Evolutionary conservation across 2,797 vertebrate species (phyloP).

Genomic region (Phoxinus dragarum): DNA sequence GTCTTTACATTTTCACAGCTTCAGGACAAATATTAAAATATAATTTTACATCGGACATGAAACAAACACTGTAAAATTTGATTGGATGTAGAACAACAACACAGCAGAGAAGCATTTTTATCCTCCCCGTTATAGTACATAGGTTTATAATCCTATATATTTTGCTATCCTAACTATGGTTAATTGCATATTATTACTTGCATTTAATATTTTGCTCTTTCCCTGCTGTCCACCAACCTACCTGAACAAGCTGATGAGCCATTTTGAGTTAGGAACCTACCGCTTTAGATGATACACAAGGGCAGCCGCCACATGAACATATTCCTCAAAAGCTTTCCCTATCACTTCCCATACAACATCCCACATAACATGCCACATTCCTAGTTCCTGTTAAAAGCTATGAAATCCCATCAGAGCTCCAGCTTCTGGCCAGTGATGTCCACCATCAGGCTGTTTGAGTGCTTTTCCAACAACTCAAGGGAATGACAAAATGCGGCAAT

Average conservation of each 20-base stretch:
- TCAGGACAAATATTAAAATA: neutral
- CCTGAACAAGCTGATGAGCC: neutral
- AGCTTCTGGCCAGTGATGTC: constrained; percentile 42
- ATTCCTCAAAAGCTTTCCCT: constrained; percentile 36
- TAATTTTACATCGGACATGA: neutral
- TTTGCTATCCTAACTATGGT: neutral
- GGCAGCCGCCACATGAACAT: constrained; percentile 15
- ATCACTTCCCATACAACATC: constrained; percentile 34
- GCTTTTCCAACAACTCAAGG: constrained; percentile 44
- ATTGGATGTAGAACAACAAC: neutral
- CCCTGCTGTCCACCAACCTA: neutral
- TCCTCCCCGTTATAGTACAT: neutral
- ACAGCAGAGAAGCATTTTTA: neutral
- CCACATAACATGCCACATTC: constrained; percentile 36
- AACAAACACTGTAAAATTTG: neutral
- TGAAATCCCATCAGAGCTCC: constrained; percentile 31
- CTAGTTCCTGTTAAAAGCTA: constrained; percentile 53
- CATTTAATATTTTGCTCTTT: neutral
- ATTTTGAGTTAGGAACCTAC: neutral
- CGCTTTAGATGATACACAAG: constrained; percentile 14
- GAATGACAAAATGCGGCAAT: constrained; percentile 52
- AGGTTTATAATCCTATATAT: neutral
- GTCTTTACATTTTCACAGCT: neutral
- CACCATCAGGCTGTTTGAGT: constrained; percentile 24
- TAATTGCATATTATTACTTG: neutral